Evolutionary conservation across 2,888 invertebrate species (phyloP), one percentile per base, ranked within the genome.

Genomic region (Clitarchus hookeri): DNA sequence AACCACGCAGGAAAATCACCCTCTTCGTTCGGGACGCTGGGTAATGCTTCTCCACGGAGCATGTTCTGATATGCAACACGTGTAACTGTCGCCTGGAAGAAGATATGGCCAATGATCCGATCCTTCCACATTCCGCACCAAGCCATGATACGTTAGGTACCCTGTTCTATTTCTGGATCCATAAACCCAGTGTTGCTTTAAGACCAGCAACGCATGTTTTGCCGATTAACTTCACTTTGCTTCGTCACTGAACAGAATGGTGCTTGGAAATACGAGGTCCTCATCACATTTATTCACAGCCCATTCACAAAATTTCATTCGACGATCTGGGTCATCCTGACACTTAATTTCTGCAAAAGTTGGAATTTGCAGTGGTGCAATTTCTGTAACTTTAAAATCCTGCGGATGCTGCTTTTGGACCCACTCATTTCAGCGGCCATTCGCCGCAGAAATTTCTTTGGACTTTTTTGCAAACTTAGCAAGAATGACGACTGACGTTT

Each of bases 311-410:
- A 84, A 44, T 48, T 48, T 3, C 19, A 84, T n/a, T 84, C 44
- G 23, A 84, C n/a, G 84, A 48, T 84, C 84, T n/a, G 44, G 84
- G 4, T 84, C 84, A 84, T 84, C 84, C 53, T 84, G 36, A 36
- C 84, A 13, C 25, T 44, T 44, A 84, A 44, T 4, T 84, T 26
- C 44, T 84, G 84, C 48, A 84, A 4, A 16, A 53, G 16, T 6
- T 84, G 48, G 11, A 84, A 19, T 48, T 84, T 44, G 23, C 48
- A 84, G 19, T 44, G 53, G 84, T 84, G 84, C 36, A 16, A 84
- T 84, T 53, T 48, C 11, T 48, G 44, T 19, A 8, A 19, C 53
- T n/a, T n/a, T 26, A 48, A 48, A 48, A 84, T 83, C n/a, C 44
- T 26, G 44, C 48, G 84, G 48, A n/a, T 84, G 44, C 26, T 84